These are phyloP conservation scores for Boulengeromyrus knoepffleri DNA, from an alignment of 2,113 vertebrate species.

Conservation along the genomic window DNA sequence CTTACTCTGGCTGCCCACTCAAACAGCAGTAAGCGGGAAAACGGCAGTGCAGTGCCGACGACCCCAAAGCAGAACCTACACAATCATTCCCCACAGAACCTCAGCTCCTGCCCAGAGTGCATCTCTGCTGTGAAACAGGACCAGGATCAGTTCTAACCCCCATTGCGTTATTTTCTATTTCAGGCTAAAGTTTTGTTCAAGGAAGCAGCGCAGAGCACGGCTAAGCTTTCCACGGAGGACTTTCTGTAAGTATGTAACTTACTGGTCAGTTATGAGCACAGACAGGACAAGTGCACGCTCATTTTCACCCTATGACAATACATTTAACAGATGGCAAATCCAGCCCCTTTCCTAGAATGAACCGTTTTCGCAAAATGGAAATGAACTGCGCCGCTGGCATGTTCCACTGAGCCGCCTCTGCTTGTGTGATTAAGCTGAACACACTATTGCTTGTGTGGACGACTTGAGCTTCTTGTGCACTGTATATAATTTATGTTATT, in stretches of 20 bases:
- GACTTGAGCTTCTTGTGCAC: background rate
- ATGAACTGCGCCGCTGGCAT: background rate
- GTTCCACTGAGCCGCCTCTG: background rate
- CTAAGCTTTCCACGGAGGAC: constrained; percentile 28
- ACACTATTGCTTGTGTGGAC: background rate
- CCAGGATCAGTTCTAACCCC: background rate
- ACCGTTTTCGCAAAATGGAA: background rate
- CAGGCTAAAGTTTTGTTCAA: constrained; percentile 60
- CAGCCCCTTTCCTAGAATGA: background rate
- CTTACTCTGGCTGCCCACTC: background rate
- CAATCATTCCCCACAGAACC: background rate
- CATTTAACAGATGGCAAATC: background rate
- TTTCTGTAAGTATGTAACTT: constrained; percentile 47
- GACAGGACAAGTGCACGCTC: background rate
- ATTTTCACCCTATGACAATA: background rate
- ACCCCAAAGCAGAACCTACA: background rate
- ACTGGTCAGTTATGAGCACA: background rate
- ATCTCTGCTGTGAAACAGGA: background rate
- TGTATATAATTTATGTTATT: background rate
- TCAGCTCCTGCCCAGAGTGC: background rate
- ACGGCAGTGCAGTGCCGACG: background rate
- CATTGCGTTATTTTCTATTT: constrained; percentile 11
- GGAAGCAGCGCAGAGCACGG: constrained; percentile 18
- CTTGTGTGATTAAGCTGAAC: background rate
- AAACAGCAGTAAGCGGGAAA: background rate